Evolutionary conservation across 2,888 invertebrate genomes (phyloP).

Genomic region (Mermis nigrescens): DNA sequence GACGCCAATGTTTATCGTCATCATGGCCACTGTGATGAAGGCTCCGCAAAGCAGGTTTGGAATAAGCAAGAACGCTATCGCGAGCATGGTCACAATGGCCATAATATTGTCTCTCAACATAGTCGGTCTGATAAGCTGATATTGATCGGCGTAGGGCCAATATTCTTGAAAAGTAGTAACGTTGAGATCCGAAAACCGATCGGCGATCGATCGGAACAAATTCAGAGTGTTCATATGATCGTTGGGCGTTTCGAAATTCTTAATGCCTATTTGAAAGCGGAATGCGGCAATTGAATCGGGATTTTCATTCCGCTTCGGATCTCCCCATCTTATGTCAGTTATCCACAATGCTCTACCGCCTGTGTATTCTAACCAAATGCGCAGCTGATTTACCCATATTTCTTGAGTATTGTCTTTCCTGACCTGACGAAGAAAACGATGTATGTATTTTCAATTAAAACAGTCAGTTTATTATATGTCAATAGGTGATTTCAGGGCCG

Average conservation of each 20-base stretch:
- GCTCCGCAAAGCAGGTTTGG: conserved; percentile 70
- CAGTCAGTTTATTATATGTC: too few relatives aligned
- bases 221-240: conserved; percentile 12
- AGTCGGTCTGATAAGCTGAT: conserved; percentile 28
- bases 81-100: conserved; percentile 77
- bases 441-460: too few relatives aligned
- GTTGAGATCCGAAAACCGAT: conserved; percentile 51
- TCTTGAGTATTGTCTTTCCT: conserved; percentile 22
- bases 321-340: conserved; percentile 20
- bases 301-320: neutral
- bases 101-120: conserved; percentile 50
- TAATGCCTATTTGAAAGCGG: conserved; percentile 10
- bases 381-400: conserved; percentile 25
- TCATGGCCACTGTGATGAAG: conserved; percentile 81
- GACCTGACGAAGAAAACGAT: too few relatives aligned
- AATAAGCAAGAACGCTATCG: conserved; percentile 75
- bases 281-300: conserved; percentile 4
- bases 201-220: conserved; percentile 49
- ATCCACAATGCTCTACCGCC: conserved; percentile 27
- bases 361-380: conserved; percentile 25
- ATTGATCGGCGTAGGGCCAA: conserved; percentile 70
- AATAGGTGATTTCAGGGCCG: too few relatives aligned
- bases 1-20: conserved; percentile 77
- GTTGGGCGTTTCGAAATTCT: conserved; percentile 15
- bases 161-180: conserved; percentile 83